Evolutionary conservation across 2,888 invertebrate genomes (phyloP).

Genomic region (Drosophila algonquin): DNA sequence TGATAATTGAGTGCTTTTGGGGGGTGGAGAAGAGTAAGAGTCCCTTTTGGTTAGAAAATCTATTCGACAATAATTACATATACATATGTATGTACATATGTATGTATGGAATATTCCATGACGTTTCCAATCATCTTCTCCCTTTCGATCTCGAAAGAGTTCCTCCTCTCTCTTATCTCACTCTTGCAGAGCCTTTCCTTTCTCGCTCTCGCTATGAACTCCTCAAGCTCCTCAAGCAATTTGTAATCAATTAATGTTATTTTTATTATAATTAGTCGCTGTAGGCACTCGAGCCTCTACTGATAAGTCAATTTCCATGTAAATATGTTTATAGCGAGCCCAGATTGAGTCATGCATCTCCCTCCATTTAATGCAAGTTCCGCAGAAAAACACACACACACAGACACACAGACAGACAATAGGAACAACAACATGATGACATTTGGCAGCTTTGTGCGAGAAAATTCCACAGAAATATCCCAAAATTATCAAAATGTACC

Average conservation of each 20-base stretch:
- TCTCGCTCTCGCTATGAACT: not conserved
- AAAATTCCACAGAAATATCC: constrained; percentile 52
- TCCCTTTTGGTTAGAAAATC: no score
- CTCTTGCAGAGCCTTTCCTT: constrained; percentile 1
- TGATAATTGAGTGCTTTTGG: not conserved
- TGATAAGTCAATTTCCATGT: constrained; percentile 34
- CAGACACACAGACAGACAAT: not conserved
- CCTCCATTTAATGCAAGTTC: constrained; percentile 4
- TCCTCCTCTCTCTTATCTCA: constrained; percentile 21
- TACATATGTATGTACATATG: no score
- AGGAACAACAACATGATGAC: constrained; percentile 22
- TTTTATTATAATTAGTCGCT: constrained; percentile 47
- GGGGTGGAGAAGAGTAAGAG: no score
- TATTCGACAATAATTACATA: not conserved
- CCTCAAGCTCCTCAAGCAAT: constrained; percentile 43
- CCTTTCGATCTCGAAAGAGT: no score
- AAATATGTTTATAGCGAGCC: constrained; percentile 23
- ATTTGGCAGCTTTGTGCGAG: constrained; percentile 28
- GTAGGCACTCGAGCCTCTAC: constrained; percentile 15
- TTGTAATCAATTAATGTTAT: constrained; percentile 63
- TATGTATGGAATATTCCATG: not conserved
- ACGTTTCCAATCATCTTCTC: not conserved
- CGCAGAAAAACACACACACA: not conserved
- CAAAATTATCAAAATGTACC: constrained; percentile 28
- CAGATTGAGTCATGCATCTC: constrained; percentile 31